Evolutionary conservation across 2,888 invertebrate genomes (phyloP).

Genomic region (Cephalotes varians): DNA sequence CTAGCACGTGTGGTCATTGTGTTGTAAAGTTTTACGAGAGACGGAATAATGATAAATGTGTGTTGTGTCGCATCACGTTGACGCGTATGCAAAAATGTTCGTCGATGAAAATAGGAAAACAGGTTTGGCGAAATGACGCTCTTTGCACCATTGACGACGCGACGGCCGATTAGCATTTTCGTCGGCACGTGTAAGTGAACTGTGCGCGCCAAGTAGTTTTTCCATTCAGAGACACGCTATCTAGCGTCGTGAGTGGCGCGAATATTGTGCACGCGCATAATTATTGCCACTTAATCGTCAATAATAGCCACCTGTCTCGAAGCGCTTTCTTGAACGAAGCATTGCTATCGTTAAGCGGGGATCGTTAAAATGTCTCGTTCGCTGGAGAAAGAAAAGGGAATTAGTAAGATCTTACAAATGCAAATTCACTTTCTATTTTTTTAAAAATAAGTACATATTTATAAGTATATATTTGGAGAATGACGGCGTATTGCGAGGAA

Average conservation of each 20-base stretch:
- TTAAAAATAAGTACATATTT: not conserved
- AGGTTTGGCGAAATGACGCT: constrained; percentile 36
- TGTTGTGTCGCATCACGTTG: constrained; percentile 6
- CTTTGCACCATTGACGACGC: constrained; percentile 41
- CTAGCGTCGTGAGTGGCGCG: constrained; percentile 31
- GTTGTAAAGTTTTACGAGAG: constrained; percentile 32
- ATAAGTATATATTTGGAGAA: not conserved
- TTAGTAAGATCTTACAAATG: constrained; percentile 28
- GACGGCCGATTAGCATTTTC: constrained; percentile 47
- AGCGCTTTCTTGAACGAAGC: constrained; percentile 12
- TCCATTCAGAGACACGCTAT: constrained; percentile 26
- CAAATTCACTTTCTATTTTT: not conserved
- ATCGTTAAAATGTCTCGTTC: constrained; percentile 3
- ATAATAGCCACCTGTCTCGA: constrained; percentile 37
- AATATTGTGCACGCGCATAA: constrained; percentile 40
- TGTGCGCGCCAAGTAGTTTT: constrained; percentile 30
- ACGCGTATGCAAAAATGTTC: constrained; percentile 15
- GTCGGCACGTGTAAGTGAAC: constrained; percentile 37
- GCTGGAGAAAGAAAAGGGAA: not conserved
- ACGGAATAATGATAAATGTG: not conserved
- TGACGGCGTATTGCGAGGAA: not conserved
- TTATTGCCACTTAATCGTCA: constrained; percentile 46
- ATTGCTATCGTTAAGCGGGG: constrained; percentile 18
- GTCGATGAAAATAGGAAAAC: constrained; percentile 49
- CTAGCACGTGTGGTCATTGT: constrained; percentile 2